Percentiles rank a stretch among this genome's conserved stretches.
Evolutionary conservation across 2,113 vertebrate genomes (phyloP).

Genomic region (Pardalotus punctatus): DNA sequence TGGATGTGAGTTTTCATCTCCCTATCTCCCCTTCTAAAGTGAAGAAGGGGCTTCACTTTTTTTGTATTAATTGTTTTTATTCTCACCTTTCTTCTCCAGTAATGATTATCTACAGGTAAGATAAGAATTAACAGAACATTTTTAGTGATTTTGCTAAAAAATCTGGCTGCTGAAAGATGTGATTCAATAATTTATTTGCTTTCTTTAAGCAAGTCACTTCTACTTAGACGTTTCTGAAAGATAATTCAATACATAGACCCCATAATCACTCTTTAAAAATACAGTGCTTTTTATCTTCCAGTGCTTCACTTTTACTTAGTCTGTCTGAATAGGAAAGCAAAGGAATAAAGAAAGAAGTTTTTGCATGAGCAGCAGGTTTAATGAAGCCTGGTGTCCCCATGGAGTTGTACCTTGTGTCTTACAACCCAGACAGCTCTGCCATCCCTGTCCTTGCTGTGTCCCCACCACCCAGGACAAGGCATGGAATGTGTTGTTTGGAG

Average conservation of each 20-base stretch:
- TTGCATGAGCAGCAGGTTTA: neutral
- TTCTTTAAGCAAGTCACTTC: neutral
- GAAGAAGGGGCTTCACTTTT: neutral
- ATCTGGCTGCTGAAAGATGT: neutral
- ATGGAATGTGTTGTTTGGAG: neutral
- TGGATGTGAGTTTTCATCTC: neutral
- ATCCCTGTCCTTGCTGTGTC: neutral
- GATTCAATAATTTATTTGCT: neutral
- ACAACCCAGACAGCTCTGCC: neutral
- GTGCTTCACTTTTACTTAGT: neutral
- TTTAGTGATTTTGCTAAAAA: neutral
- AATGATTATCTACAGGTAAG: constrained; percentile 27
- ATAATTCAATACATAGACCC: neutral
- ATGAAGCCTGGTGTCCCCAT: neutral
- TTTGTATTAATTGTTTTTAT: neutral
- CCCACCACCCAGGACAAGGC: neutral
- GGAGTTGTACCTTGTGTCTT: neutral
- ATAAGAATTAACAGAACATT: neutral
- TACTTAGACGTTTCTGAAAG: neutral
- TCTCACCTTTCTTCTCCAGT: neutral
- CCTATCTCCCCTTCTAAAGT: neutral
- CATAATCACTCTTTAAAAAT: neutral
- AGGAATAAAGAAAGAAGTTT: neutral
- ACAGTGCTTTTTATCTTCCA: neutral
- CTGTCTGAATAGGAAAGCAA: neutral